Percentiles rank a stretch among this genome's conserved stretches.
Conservation (phyloP, 2,113 vertebrate species). For the Epinephelus lanceolatus region DNA sequence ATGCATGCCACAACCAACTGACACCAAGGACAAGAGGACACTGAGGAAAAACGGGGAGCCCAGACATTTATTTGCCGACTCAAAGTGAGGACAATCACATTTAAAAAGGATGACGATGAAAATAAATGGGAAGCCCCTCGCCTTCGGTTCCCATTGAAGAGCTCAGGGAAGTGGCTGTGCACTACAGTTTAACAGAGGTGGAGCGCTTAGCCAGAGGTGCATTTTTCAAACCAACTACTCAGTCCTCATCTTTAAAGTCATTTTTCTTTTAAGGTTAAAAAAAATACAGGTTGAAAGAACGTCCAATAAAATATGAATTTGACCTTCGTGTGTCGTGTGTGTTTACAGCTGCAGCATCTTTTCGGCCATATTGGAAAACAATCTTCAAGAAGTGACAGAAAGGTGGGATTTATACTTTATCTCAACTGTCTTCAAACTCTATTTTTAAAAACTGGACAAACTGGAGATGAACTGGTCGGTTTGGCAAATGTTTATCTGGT, state of each 20-base stretch:
- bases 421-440: background rate
- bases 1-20: conserved; percentile 21
- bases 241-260: background rate
- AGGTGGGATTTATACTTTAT: background rate
- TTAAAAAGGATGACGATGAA: background rate
- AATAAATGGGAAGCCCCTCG: background rate
- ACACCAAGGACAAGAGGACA: conserved; percentile 34
- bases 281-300: background rate
- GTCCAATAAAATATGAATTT: background rate
- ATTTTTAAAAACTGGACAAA: background rate
- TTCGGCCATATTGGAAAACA: background rate
- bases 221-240: background rate
- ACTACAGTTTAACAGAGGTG: background rate
- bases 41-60: background rate
- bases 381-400: background rate
- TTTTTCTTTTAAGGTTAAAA: background rate
- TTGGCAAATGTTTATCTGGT: background rate
- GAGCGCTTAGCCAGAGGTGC: background rate
- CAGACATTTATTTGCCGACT: background rate
- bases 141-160: background rate
- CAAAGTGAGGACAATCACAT: background rate
- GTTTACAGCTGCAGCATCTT: background rate
- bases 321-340: background rate
- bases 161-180: background rate
- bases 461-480: background rate